A percentile compares a stretch with the other conserved stretches of the same genome.
phyloP scores from a whole-genome alignment of 2,797 vertebrate genomes.

The Hephaestus fuliginosus region DNA sequence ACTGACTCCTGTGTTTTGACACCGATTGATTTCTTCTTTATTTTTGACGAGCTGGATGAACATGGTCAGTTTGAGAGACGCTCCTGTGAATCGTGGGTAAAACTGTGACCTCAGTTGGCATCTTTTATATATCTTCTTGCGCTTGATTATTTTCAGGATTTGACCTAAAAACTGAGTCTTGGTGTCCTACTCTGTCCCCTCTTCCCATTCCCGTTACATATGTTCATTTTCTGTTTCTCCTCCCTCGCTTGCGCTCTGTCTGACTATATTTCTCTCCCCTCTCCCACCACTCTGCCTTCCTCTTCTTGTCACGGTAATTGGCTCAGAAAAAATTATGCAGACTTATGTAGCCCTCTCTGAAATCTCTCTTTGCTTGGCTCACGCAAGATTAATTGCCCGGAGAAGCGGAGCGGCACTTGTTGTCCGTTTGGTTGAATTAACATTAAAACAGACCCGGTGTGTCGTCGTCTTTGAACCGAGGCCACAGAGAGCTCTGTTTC shows the following conservation, averaged over 20 bases:
- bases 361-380: constrained; percentile 63
- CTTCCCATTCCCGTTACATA: neutral
- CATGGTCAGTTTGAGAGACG: neutral
- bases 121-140: neutral
- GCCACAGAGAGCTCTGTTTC: constrained; percentile 24
- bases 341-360: constrained; percentile 70
- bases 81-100: constrained; percentile 1
- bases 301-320: constrained; percentile 73
- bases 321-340: constrained; percentile 68
- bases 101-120: neutral
- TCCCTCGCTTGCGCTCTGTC: constrained; percentile 35
- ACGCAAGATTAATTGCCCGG: constrained; percentile 71
- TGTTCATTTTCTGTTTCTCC: constrained; percentile 29
- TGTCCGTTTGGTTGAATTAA: constrained; percentile 67
- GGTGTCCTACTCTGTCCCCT: rapidly evolving
- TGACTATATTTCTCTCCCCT: neutral
- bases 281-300: neutral
- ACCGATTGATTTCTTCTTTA: constrained; percentile 8
- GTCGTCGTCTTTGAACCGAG: constrained; percentile 42
- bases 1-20: constrained; percentile 7
- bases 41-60: constrained; percentile 6
- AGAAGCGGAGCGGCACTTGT: constrained; percentile 66
- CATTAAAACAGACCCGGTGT: constrained; percentile 38
- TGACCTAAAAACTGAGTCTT: neutral
- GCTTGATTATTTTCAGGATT: neutral